These are phyloP conservation scores for Cheirogaleus major DNA, from an alignment of 2,797 vertebrate genomes.

Conservation along the genomic window DNA sequence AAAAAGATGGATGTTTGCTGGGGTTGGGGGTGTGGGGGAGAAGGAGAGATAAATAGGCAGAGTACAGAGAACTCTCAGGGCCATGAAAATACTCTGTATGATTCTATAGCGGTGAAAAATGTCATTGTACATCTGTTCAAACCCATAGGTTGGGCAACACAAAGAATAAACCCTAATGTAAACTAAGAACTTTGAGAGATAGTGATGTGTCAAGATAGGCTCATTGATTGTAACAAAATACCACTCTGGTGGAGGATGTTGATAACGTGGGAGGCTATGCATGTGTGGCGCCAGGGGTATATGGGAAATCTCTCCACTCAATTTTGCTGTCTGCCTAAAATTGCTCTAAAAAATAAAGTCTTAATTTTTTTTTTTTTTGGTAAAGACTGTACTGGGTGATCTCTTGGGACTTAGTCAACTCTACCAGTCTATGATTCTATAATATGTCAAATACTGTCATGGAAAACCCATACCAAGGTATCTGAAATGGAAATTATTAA, in stretches of 20 bases:
- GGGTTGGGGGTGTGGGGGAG: accelerated
- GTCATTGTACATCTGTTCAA: neutral
- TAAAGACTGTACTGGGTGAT: neutral
- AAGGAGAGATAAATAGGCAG: neutral
- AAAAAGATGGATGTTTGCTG: neutral
- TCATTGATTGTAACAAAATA: too few relatives aligned
- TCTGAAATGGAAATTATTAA: neutral
- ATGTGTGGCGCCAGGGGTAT: neutral
- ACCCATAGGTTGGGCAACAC: neutral
- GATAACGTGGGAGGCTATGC: too few relatives aligned
- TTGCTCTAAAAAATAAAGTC: neutral
- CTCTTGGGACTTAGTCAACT: neutral
- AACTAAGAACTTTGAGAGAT: neutral
- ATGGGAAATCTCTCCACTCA: neutral
- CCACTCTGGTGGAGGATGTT: neutral
- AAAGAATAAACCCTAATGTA: neutral
- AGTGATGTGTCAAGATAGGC: neutral
- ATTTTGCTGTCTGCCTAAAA: neutral
- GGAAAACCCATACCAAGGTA: neutral
- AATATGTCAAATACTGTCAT: neutral
- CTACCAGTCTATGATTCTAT: neutral
- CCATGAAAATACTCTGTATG: neutral
- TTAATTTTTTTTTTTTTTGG: neutral
- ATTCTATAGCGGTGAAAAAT: neutral
- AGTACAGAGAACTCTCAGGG: neutral